Evolutionary conservation across 2,797 vertebrate genomes (phyloP).

Genomic region (Champsocephalus esox): DNA sequence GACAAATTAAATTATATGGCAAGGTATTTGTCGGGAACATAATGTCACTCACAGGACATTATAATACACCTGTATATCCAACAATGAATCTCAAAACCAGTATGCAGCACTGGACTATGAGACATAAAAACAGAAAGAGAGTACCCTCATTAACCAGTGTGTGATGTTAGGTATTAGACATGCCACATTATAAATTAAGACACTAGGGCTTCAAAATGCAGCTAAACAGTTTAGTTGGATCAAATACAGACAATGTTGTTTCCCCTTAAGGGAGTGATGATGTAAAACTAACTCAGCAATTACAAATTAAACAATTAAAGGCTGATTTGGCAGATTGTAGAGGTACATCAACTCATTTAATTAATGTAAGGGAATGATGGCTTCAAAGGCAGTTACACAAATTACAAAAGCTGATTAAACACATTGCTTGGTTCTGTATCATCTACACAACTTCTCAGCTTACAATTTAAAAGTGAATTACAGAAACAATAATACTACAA

Average conservation of each 20-base stretch:
- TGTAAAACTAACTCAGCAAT: not conserved
- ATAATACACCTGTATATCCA: constrained; percentile 3
- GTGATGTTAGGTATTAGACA: not conserved
- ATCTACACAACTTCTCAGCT: not conserved
- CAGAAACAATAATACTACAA: not conserved
- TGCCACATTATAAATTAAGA: not conserved
- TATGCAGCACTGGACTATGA: not conserved
- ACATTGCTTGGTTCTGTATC: too few species aligned
- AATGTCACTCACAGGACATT: not conserved
- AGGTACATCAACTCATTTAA: not conserved
- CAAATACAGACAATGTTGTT: not conserved
- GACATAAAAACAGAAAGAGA: not conserved
- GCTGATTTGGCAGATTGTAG: not conserved
- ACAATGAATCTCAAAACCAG: constrained; percentile 8
- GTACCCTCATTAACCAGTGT: not conserved
- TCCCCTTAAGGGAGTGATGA: not conserved
- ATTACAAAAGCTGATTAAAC: too few species aligned
- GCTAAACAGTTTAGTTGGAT: not conserved
- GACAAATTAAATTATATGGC: not conserved
- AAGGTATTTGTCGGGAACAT: constrained; percentile 1
- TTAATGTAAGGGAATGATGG: too few species aligned
- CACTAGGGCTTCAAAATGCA: not conserved
- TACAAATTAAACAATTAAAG: not conserved
- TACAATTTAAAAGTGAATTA: not conserved
- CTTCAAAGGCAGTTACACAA: not conserved